Evolutionary conservation across 1,140 invertebrate species (phyloP).

Genomic region (Apis dorsata): DNA sequence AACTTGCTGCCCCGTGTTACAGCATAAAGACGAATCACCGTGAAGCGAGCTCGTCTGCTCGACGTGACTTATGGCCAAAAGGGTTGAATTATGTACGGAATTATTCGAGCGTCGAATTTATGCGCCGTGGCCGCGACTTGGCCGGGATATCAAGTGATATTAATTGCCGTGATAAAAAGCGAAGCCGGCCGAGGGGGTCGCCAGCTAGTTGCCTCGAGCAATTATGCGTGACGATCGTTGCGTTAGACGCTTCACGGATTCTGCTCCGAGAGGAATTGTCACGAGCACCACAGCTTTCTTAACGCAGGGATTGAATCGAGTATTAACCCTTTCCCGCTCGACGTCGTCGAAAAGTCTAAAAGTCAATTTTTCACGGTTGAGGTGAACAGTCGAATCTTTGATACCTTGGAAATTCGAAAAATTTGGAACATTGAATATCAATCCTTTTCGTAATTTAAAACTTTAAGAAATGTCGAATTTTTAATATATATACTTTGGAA

Average conservation of each 20-base stretch:
- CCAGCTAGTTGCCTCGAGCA: conserved; percentile 26
- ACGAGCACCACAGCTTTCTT: not conserved
- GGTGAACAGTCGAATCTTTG: no score
- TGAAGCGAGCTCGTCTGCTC: conserved; percentile 26
- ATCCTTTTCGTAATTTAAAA: no score
- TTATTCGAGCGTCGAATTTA: conserved; percentile 76
- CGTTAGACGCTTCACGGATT: conserved; percentile 32
- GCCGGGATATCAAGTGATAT: conserved; percentile 70
- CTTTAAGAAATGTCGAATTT: no score
- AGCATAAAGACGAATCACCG: conserved; percentile 49
- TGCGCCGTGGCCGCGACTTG: conserved; percentile 58
- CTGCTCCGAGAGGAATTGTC: not conserved
- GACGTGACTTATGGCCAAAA: conserved; percentile 71
- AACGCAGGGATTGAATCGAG: not conserved
- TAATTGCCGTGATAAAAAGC: conserved; percentile 71
- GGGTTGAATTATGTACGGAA: conserved; percentile 76
- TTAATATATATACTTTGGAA: no score
- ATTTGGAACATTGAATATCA: no score
- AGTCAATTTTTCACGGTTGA: no score
- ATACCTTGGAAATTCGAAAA: no score
- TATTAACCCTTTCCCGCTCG: conserved; percentile 71
- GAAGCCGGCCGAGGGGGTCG: conserved; percentile 11
- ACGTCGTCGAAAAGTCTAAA: conserved; percentile 52
- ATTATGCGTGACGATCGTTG: conserved; percentile 44
- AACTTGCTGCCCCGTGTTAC: conserved; percentile 60